These are phyloP conservation scores for Eurois occulta DNA, from an alignment of 2,888 invertebrate genomes.

Conservation along the genomic window DNA sequence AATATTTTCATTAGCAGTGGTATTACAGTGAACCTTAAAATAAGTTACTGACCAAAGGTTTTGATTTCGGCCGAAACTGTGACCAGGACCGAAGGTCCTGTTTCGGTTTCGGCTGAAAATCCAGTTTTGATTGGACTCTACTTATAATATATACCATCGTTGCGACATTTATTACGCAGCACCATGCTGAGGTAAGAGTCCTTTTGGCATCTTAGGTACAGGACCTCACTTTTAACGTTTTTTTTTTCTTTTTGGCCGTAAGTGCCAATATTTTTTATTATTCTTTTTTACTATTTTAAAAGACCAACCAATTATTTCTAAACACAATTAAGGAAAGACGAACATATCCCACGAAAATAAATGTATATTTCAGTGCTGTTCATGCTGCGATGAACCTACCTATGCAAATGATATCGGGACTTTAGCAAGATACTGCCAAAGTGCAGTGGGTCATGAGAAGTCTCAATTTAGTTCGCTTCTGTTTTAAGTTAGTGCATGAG, in stretches of 20 bases:
- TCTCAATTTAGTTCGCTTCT: constrained; percentile 38
- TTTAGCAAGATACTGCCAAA: constrained; percentile 21
- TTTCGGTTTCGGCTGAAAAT: no score
- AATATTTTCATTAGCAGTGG: background rate
- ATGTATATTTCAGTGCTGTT: background rate
- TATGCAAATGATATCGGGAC: constrained; percentile 37
- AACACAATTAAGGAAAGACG: background rate
- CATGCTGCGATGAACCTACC: constrained; percentile 20
- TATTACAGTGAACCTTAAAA: background rate
- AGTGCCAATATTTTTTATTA: no score
- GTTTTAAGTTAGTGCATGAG: constrained; percentile 27
- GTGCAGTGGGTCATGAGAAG: constrained; percentile 35
- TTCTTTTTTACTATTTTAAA: background rate
- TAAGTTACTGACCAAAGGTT: background rate
- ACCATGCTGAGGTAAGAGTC: background rate
- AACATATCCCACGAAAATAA: no score
- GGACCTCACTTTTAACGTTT: background rate
- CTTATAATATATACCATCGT: background rate
- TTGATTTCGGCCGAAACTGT: no score
- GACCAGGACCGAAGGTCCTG: no score
- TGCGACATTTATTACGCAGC: background rate
- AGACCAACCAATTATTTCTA: background rate
- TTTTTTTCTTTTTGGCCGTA: background rate
- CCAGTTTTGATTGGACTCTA: no score
- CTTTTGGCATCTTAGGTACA: background rate